Base-by-base conservation (phyloP, 2,888 invertebrate genomes). In the Mamestra brassicae region DNA sequence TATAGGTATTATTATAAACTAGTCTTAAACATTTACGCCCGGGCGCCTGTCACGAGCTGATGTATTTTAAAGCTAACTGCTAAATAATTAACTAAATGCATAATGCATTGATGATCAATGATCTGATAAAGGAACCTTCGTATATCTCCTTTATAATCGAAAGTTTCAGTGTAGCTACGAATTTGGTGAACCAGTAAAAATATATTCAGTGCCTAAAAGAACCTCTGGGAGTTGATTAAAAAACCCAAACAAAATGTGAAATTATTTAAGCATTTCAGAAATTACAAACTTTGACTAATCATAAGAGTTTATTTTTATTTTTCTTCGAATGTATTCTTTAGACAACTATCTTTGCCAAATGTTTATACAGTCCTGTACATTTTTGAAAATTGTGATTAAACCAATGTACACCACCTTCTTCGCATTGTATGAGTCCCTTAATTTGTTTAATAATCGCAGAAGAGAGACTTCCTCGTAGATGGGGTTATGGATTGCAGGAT, bases 141-240 rank as follows among this genome's bases (percentile, higher is more conserved):
- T 81, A 78, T 80, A 76, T 75, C 76, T 74, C 80, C 71, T 80
- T 78, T 67, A 71, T 63, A 73, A 80, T 82, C 71, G 72, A 83
- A 87, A 85, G 84, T 87, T 89, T 85, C 83, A 83, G 84, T 81
- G 86, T 88, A 88, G 83, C 81, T 85, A 87, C 80, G 89, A 89
- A 92, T 92, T 93, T 91, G 91, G 90, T 88, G 90, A 92, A 92
- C 89, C 92, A 89, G 80, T 87, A 75, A 82, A 76, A 83, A 83
- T 86, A 84, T 89, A 88, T 82, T 85, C 89, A 92, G 92, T 95
- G 95, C 95, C 92, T 94, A 94, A 95, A 95, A 95, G 95, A 95
- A 95, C 95, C 95, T 95, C 95, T 91, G 86, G 85, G 90, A 71
- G 70, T 90, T 82, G 84, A 45, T 61, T 45, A 45, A 77, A 79